Evolutionary conservation across 2,113 vertebrate species (phyloP), one percentile per base, ranked within the genome.

Genomic region (Verasper variegatus): DNA sequence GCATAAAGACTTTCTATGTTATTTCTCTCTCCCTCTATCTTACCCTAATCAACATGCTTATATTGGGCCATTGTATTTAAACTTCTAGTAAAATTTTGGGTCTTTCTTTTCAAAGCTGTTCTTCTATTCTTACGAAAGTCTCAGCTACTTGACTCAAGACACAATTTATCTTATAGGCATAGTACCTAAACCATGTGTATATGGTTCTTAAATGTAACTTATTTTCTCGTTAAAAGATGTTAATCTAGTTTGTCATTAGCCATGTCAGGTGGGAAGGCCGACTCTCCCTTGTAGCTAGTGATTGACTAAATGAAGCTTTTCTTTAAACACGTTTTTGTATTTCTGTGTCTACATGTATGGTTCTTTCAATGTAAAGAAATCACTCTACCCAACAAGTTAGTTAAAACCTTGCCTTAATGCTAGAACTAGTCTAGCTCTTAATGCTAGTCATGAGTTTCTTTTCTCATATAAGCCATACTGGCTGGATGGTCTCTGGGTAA

Each of bases 361-460:
- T 80, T 85, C 14, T 68, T 67, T 56, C 51, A 17, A 61, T 79
- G 71, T 62, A 61, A 70, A 74, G 21, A 59, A 70, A 49, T 62
- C 26, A 42, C 55, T 71, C 52, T 24, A 59, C 68, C 79, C 82
- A 66, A 54, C 63, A 85, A 61, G 71, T 76, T 75, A 78, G 81
- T 88, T 61, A 70, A 81, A 89, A 88, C 76, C 74, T 91, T 93
- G 94, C 94, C 94, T 95, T 95, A 95, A 94, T 58, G 72, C 89
- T 82, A 87, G 78, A 86, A 78, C 74, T 68, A 73, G 83, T 42
- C 40, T 42, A 42, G 40, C 40, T 42, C 11, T 3, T 13, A 42
- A 42, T 13, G 40, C 40, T 89, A 88, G 83, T 93, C 79, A 71
- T 15, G 27, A 66, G 76, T 83, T 76, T 40, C 60, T 51, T 71